Conservation (phyloP, 2,888 invertebrate species). For the Digitonthophagus gazella region DNA sequence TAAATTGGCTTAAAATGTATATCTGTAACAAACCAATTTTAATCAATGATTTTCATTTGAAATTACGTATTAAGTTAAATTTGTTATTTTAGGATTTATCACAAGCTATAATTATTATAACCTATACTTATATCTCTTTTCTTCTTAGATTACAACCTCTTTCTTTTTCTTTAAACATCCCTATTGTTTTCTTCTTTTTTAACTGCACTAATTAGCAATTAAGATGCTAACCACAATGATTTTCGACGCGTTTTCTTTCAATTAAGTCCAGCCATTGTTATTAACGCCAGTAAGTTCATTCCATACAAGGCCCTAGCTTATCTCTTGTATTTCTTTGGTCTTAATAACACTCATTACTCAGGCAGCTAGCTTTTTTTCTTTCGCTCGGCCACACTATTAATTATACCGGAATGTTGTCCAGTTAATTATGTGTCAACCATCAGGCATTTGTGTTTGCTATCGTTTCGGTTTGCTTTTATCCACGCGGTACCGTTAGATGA, state of each 20-base stretch:
- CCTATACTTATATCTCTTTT: too few species aligned
- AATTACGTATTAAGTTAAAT: too few species aligned
- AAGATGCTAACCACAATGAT: neutral
- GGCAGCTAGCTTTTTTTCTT: neutral
- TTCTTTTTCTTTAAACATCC: too few species aligned
- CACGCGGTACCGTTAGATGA: neutral
- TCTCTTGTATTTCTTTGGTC: neutral
- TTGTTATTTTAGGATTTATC: too few species aligned
- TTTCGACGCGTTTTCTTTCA: too few species aligned
- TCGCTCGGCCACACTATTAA: neutral
- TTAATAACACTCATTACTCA: neutral
- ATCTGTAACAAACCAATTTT: too few species aligned
- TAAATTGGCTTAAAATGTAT: too few species aligned
- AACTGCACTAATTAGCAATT: too few species aligned
- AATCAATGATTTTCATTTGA: too few species aligned
- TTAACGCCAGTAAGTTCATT: neutral
- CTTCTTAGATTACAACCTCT: too few species aligned
- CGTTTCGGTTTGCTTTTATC: neutral
- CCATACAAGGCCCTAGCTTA: neutral
- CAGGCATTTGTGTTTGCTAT: neutral
- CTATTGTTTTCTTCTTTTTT: too few species aligned
- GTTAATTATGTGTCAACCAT: neutral
- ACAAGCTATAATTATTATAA: too few species aligned
- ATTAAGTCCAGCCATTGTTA: neutral
- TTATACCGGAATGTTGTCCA: neutral